Evolutionary conservation across 2,113 vertebrate species (phyloP).

Genomic region (Brachypteracias leptosomus): DNA sequence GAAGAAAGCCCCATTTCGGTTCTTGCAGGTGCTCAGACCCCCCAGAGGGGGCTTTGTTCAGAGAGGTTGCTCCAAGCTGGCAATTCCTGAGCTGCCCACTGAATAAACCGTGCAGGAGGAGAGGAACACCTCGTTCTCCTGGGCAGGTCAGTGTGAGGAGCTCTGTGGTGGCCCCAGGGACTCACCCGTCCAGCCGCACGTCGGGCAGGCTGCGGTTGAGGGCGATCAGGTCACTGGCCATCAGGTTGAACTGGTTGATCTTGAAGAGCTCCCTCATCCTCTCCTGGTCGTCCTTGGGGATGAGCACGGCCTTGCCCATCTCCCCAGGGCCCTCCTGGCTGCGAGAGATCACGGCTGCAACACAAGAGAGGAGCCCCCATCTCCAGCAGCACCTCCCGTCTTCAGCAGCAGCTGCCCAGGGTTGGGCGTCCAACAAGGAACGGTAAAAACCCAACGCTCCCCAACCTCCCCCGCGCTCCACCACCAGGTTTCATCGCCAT

Average conservation of each 20-base stretch:
- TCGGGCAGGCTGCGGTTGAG: constrained; percentile 95
- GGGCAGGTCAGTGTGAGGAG: no score
- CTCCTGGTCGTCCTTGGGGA: constrained; percentile 93
- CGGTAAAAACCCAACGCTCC: rapidly evolving
- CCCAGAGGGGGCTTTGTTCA: neutral
- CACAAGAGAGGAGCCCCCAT: no score
- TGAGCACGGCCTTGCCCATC: constrained; percentile 94
- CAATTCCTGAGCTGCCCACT: neutral
- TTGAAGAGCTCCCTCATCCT: constrained; percentile 99
- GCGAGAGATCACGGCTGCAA: constrained; percentile 92
- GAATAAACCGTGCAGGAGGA: neutral
- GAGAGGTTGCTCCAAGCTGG: neutral
- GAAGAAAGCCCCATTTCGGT: neutral
- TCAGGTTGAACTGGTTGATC: constrained; percentile 98
- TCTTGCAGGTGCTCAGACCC: neutral
- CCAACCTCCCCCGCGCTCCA: rapidly evolving
- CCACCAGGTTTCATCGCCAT: neutral
- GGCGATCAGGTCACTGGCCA: constrained; percentile 97
- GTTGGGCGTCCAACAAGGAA: neutral
- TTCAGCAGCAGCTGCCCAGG: no score
- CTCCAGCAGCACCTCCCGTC: no score
- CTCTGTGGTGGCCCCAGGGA: neutral
- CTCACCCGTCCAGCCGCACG: constrained; percentile 95
- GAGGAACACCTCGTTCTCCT: no score
- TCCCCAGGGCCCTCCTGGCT: constrained; percentile 93